Evolutionary conservation across 2,797 vertebrate species (phyloP).

Genomic region (Rhinatrema bivittatum): DNA sequence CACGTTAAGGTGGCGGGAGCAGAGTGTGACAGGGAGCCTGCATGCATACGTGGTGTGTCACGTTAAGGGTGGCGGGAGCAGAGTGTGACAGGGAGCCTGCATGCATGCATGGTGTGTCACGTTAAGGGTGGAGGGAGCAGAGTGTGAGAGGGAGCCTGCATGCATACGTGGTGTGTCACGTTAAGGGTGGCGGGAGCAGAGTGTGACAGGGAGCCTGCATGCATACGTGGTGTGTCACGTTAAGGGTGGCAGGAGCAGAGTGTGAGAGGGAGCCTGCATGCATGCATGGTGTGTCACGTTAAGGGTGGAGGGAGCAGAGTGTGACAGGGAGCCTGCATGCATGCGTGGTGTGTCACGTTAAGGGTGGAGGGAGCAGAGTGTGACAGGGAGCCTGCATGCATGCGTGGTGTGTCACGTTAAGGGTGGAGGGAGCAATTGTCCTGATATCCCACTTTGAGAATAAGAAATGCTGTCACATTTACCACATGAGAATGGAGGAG

Average conservation of each 20-base stretch:
- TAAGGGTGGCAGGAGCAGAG: accelerated
- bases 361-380: neutral
- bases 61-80: neutral
- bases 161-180: neutral
- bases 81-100: neutral
- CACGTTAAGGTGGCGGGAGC: neutral
- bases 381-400: neutral
- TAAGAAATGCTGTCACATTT: too few species aligned
- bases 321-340: neutral
- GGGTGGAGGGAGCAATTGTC: too few species aligned
- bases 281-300: neutral
- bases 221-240: neutral
- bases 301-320: neutral
- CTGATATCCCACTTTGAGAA: neutral
- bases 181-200: accelerated
- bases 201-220: accelerated
- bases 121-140: neutral
- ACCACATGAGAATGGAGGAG: too few species aligned
- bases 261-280: accelerated
- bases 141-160: neutral
- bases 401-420: neutral
- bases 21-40: too few species aligned
- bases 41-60: neutral
- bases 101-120: neutral
- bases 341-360: neutral